Percentiles rank a stretch among this genome's conserved stretches.
phyloP scores from a whole-genome alignment of 2,888 invertebrate species.

The Salpingus planirostris region DNA sequence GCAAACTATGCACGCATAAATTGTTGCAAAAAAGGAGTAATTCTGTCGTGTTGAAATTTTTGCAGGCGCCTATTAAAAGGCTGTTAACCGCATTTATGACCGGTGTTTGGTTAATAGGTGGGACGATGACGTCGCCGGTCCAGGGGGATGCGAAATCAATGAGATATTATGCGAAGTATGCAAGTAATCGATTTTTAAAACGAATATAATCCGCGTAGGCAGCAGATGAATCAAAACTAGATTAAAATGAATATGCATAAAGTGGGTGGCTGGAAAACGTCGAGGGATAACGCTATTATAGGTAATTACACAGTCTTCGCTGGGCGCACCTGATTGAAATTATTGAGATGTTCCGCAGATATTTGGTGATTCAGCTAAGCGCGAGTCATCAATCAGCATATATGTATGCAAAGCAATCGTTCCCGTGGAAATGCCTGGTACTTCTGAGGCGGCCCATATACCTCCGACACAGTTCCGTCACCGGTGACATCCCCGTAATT shows the following conservation, averaged over 20 bases:
- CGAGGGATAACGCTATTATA: conserved; percentile 1
- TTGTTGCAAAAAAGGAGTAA: no score
- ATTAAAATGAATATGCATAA: conserved; percentile 7
- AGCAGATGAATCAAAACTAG: conserved; percentile 2
- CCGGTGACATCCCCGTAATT: conserved; percentile 10
- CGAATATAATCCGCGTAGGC: no score
- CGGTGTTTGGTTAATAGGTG: no score
- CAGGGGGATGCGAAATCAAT: no score
- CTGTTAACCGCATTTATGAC: no score
- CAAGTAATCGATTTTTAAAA: no score
- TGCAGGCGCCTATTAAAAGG: no score
- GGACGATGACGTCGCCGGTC: no score
- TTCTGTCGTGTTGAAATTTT: no score
- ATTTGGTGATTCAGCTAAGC: conserved; percentile 11
- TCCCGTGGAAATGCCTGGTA: conserved; percentile 6
- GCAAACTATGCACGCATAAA: no score
- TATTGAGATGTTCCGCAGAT: conserved; percentile 11
- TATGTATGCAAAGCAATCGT: conserved; percentile 13
- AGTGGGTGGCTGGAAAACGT: conserved; percentile 1
- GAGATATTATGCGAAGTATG: no score
- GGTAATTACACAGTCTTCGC: conserved; percentile 1
- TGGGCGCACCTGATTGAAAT: conserved; percentile 12
- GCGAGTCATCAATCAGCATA: conserved; percentile 13
- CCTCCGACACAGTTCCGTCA: conserved; percentile 9
- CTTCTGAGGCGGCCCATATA: conserved; percentile 3